Conservation (phyloP, 1,140 invertebrate genomes). For the Mamestra configurata region DNA sequence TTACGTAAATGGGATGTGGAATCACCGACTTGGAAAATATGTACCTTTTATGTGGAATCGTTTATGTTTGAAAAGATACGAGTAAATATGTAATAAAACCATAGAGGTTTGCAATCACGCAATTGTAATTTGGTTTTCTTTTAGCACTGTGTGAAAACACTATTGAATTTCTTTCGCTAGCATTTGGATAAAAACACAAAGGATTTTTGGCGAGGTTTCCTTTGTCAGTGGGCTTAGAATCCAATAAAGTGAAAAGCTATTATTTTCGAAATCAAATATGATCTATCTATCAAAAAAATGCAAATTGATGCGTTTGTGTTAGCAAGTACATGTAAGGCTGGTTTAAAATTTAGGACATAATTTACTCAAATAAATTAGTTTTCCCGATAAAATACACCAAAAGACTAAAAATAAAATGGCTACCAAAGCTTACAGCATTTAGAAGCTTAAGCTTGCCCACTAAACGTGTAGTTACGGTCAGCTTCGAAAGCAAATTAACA, state of each 20-base stretch:
- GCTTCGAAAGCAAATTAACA: conserved; percentile 40
- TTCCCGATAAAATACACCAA: conserved; percentile 14
- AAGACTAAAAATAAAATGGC: neutral
- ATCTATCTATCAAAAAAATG: neutral
- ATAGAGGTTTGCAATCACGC: neutral
- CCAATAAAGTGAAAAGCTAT: neutral
- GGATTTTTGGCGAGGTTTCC: conserved; percentile 3
- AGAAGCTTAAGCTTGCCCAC: conserved; percentile 10
- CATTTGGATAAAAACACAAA: neutral
- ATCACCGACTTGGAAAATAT: conserved; percentile 18
- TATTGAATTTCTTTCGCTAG: neutral
- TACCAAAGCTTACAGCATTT: conserved; percentile 7
- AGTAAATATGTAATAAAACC: neutral
- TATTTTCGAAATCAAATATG: neutral
- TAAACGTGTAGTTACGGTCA: conserved; percentile 38
- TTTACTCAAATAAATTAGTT: neutral
- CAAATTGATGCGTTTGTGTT: neutral
- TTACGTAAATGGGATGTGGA: conserved; percentile 4
- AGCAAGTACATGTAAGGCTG: no score
- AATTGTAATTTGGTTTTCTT: neutral
- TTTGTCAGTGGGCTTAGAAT: neutral
- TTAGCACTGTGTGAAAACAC: neutral
- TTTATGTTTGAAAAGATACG: neutral
- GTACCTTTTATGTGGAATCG: neutral
- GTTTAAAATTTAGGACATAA: neutral